A percentile compares a stretch with the other conserved stretches of the same genome.
These are phyloP conservation scores for Liodrosophila aerea DNA, from an alignment of 2,888 invertebrate species.

Conservation along the genomic window DNA sequence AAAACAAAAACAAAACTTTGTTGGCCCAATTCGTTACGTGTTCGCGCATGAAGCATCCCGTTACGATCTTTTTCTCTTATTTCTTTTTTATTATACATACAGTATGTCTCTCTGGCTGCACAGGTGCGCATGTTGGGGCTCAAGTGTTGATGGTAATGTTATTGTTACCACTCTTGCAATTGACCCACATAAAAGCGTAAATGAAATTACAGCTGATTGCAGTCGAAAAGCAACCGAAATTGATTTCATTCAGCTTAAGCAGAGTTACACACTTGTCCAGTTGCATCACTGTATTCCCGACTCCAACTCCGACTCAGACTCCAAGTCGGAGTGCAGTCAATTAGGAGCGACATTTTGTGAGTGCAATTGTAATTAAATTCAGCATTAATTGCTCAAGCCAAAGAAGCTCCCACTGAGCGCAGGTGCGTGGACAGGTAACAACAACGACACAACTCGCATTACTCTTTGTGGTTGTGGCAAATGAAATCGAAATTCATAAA, in stretches of 20 bases:
- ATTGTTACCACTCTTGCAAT: constrained; percentile 64
- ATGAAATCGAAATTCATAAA: constrained; percentile 22
- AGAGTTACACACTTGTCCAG: constrained; percentile 11
- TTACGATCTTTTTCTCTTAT: too few species aligned
- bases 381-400: constrained; percentile 55
- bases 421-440: too few species aligned
- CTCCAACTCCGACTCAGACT: not conserved
- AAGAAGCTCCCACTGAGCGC: too few species aligned
- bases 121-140: constrained; percentile 41
- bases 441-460: not conserved
- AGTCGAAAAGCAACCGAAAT: constrained; percentile 35
- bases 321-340: constrained; percentile 32
- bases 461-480: constrained; percentile 5
- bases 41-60: constrained; percentile 23
- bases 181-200: constrained; percentile 68
- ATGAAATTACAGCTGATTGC: constrained; percentile 65
- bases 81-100: too few species aligned
- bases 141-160: constrained; percentile 65
- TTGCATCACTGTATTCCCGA: constrained; percentile 56
- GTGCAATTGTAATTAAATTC: constrained; percentile 58
- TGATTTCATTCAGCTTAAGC: constrained; percentile 38
- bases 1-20: too few species aligned
- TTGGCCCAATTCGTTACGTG: constrained; percentile 62
- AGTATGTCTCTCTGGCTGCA: constrained; percentile 9
- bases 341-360: constrained; percentile 54